Conservation (phyloP, 2,888 invertebrate genomes). For the Tholera decimalis region DNA sequence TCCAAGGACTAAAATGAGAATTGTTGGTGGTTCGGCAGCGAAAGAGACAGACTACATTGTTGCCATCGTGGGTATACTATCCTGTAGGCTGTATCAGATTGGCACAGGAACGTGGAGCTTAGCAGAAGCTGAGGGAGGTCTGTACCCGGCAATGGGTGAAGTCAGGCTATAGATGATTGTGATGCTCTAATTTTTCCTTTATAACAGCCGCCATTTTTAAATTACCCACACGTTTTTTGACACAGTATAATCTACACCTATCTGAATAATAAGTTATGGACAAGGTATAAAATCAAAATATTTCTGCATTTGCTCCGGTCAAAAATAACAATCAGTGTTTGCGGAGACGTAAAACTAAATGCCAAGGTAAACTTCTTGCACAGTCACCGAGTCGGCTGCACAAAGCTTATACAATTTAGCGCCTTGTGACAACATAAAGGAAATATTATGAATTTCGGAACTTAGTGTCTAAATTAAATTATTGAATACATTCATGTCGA, state of each 20-base stretch:
- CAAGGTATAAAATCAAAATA: conserved; percentile 29
- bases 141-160: no score
- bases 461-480: conserved; percentile 11
- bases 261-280: background rate
- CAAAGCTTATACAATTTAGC: conserved; percentile 69
- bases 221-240: background rate
- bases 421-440: conserved; percentile 51
- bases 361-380: conserved; percentile 86
- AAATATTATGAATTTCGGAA: conserved; percentile 57
- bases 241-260: background rate
- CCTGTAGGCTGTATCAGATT: no score
- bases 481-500: background rate
- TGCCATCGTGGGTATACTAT: no score
- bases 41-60: no score
- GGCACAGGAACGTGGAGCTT: no score
- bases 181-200: background rate
- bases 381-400: conserved; percentile 77
- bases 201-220: background rate
- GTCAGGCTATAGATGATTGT: no score
- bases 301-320: conserved; percentile 60
- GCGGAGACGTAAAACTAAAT: conserved; percentile 80
- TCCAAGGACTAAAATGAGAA: no score
- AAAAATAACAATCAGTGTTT: conserved; percentile 70
- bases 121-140: no score
- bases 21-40: no score